These are phyloP conservation scores for Bellardia bayeri DNA, from an alignment of 2,888 invertebrate species.

Conservation along the genomic window DNA sequence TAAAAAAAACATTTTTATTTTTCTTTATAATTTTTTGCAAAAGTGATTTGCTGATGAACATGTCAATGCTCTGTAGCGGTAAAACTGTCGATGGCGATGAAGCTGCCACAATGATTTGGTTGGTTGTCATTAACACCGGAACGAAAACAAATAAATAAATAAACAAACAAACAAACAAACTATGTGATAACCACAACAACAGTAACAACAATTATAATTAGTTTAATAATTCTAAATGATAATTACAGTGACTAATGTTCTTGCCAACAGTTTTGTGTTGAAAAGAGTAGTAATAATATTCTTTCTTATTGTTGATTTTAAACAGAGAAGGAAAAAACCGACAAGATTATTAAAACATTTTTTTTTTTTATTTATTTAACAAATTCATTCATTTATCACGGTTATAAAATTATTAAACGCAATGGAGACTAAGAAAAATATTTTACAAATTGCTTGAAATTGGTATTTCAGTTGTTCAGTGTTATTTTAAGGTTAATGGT, in stretches of 20 bases:
- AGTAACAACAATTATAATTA: conserved; percentile 52
- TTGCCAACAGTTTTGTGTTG: background rate
- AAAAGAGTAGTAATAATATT: background rate
- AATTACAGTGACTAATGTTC: conserved; percentile 45
- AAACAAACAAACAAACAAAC: conserved; percentile 5
- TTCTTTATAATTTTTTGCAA: conserved; percentile 9
- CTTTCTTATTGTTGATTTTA: conserved; percentile 17
- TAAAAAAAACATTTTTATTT: conserved; percentile 16
- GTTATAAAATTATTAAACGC: conserved; percentile 22
- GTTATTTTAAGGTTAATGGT: background rate
- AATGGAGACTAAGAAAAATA: background rate
- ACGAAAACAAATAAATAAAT: conserved; percentile 43
- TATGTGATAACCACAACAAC: background rate
- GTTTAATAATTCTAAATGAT: conserved; percentile 52
- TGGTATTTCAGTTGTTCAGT: background rate
- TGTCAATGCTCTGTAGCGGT: conserved; percentile 74
- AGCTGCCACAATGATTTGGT: conserved; percentile 61
- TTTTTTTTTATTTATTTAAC: background rate
- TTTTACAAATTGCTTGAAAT: conserved; percentile 2
- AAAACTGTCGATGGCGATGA: conserved; percentile 52
- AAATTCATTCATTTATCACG: conserved; percentile 17
- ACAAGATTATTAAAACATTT: background rate
- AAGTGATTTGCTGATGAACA: conserved; percentile 62
- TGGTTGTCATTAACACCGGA: conserved; percentile 72
- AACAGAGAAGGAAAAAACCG: background rate